Base-by-base conservation (phyloP, 1,140 invertebrate species). In the Harpegnathos saltator region DNA sequence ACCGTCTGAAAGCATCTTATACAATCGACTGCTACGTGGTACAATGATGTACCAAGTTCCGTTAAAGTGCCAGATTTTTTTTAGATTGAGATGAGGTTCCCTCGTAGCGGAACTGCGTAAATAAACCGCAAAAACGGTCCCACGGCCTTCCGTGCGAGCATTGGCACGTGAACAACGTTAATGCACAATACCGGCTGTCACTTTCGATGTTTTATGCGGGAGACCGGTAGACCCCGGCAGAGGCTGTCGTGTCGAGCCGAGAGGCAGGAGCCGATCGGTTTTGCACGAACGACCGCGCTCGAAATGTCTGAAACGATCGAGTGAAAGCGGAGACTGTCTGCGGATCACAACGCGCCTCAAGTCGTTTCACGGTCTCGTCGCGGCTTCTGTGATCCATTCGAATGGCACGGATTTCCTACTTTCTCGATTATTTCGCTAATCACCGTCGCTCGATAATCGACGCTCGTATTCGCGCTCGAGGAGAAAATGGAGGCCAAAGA, bases 181-280 rank as follows among this genome's bases (percentile, higher is more conserved):
- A 58, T 14, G 19, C 24, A 29, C 33, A 17, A 15, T 26, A 7
- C 0, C 5, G 50, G 69, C 85, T 86, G 83, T 90, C 90, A 88
- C 87, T 91, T 91, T 91, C 87, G 44, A 66, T 63, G 24, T 86
- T 87, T 80, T 68, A 38, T 65, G 73, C 33, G 48, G 7, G 38
- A 29, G 19, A 9, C 17, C 54, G 73, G 62, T 29, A 62, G 61
- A 48, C 29, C 24, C 66, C 82, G n/a, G n/a, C n/a, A 50, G 58
- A 87, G 61, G 22, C 81, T 71, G 78, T 87, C 74, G 82, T 84
- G 85, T 84, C 56, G 73, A 78, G 82, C 44, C 29, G 50, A 54
- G 44, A 73, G 29, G n/a, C 11, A 62, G 38, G 65, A 74, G 62
- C 15, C 33, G 58, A 80, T 88, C 58, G 48, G 82, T 85, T 82